These are phyloP conservation scores for Spinus pinus DNA, from an alignment of 2,797 vertebrate genomes.

Conservation along the genomic window DNA sequence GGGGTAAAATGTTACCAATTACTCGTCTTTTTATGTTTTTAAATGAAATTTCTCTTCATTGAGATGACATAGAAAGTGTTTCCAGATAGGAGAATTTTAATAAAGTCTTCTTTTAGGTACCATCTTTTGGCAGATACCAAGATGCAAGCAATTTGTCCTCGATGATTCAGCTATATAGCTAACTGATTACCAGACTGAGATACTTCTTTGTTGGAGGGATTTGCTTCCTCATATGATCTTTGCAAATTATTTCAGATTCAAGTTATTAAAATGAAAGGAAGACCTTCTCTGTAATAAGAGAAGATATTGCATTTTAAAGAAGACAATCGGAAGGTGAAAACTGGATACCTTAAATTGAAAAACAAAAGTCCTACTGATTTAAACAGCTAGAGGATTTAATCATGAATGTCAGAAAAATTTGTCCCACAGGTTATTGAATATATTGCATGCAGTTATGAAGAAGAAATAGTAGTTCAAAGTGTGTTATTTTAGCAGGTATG, in stretches of 20 bases:
- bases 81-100: not conserved
- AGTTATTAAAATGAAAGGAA: conserved; percentile 19
- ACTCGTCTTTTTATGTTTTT: not conserved
- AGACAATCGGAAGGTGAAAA: not conserved
- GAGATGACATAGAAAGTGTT: not conserved
- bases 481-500: not conserved
- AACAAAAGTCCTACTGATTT: not conserved
- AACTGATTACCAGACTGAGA: not conserved
- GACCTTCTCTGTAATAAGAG: not conserved
- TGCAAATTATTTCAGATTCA: not conserved
- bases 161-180: not conserved
- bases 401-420: not conserved
- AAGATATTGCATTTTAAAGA: not conserved
- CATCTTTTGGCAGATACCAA: not conserved
- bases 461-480: not conserved
- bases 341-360: not conserved
- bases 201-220: not conserved
- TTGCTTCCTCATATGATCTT: not conserved
- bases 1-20: not conserved
- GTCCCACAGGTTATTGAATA: not conserved
- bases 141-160: not conserved
- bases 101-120: not conserved
- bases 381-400: not conserved
- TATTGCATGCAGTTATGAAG: not conserved
- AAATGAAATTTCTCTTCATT: not conserved